Base-by-base conservation (phyloP, 2,113 vertebrate genomes). In the Pangasianodon gigas region DNA sequence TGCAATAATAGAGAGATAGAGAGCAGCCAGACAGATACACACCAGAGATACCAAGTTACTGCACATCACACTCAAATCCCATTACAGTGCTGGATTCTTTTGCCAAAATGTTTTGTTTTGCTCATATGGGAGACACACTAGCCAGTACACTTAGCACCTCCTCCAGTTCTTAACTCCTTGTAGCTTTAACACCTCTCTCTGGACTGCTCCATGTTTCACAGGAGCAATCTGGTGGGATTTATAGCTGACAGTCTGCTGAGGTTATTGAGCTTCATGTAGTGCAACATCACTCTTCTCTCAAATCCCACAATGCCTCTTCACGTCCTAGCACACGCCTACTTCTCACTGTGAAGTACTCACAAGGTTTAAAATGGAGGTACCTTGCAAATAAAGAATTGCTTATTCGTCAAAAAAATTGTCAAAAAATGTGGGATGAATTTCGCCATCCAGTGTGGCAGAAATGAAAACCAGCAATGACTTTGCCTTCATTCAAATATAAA, bases 241-340 rank as follows among this genome's bases (percentile, higher is more conserved):
- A 84, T 67, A 37, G 32, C 87, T 90, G 87, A 90, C 91, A 90
- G 80, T 19, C 80, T 87, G 87, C 65, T 80, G 86, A 90, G 18
- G 52, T 29, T 74, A 69, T 71, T 86, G 89, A 90, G 52, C 89
- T 90, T 81, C 84, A 81, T 46, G 85, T 71, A 86, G 85, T 87
- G 89, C 88, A 62, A 86, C 74, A 84, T 88, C 52, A 54, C 24
- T 60, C 52, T 80, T 79, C 32, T 26, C 84, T 84, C 48, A 67
- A 90, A 46, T 91, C 85, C 84, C 86, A 51, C 58, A 65, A 26
- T 52, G n/a, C 54, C 41, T 54, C 44, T 29, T 67, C 60, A 87
- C 18, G 86, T 83, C 79, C 65, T 29, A 32, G 44, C 51, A 81
- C 84, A 56, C 65, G 54, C 60, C 74, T 84, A 89, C 52, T 29